Evolutionary conservation across 2,888 invertebrate species (phyloP).

Genomic region (Pilophorus perplexus): DNA sequence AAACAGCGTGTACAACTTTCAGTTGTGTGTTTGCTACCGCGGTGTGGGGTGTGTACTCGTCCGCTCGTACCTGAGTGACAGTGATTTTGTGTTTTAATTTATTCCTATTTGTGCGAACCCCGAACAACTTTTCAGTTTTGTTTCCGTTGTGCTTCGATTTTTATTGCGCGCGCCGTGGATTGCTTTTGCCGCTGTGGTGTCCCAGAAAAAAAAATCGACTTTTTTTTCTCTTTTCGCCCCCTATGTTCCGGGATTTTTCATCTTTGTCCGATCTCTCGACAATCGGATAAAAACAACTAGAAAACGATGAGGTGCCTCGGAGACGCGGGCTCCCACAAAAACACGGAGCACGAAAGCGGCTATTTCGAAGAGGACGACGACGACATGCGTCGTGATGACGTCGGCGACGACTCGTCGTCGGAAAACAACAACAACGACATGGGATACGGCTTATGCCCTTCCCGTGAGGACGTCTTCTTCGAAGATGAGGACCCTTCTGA

Average conservation of each 20-base stretch:
- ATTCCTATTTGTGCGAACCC: too few species aligned
- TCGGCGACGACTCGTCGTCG: not conserved
- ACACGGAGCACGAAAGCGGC: constrained; percentile 74
- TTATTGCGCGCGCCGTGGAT: too few species aligned
- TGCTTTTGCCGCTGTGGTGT: too few species aligned
- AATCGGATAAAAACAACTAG: not conserved
- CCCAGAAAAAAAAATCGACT: too few species aligned
- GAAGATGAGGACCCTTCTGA: constrained; percentile 35
- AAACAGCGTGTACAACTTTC: constrained; percentile 33
- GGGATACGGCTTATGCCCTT: constrained; percentile 32
- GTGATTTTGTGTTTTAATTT: constrained; percentile 27
- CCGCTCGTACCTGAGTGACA: constrained; percentile 16
- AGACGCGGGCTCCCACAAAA: constrained; percentile 57
- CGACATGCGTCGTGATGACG: constrained; percentile 42
- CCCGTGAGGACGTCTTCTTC: constrained; percentile 32
- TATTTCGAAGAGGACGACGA: constrained; percentile 69
- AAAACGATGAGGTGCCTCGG: constrained; percentile 54
- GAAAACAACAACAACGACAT: constrained; percentile 33
- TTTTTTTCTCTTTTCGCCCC: too few species aligned
- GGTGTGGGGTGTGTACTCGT: not conserved
- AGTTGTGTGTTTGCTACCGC: constrained; percentile 25
- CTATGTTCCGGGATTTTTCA: too few species aligned
- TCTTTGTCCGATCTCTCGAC: too few species aligned
- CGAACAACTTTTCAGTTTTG: too few species aligned
- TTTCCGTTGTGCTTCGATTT: too few species aligned